Base-by-base conservation (phyloP, 2,797 vertebrate species). In the Phyllotis vaccarum region DNA sequence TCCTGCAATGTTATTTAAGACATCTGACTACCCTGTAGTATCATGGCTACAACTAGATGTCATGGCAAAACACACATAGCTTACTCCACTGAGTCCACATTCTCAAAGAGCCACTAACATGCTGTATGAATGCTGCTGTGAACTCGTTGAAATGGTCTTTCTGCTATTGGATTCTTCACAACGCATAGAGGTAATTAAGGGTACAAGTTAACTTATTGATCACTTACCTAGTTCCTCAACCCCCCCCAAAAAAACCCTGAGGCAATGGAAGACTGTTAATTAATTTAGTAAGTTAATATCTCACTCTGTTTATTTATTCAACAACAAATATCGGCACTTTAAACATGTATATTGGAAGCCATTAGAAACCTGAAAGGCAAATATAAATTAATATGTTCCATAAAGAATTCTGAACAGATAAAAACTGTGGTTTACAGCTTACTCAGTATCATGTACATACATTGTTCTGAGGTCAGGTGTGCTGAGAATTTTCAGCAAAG, bases 131-230 rank as follows among this genome's bases (percentile, higher is more conserved):
- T 56, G 11, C 0, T n/a, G 29, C 22, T 22, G 37, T 60, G 60
- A 13, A 49, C 17, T 31, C 11, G 21, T 0, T 5, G 60, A 70
- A 54, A 76, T n/a, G 29, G 7, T 29, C 22, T n/a, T 37, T 66
- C 16, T 2, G 2, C 14, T 0, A n/a, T 52, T 82, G 11, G 1
- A 4, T 16, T 81, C 14, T 9, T 72, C 16, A 52, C 16, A 87
- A 22, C 6, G 82, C 2, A 3, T 0, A 14, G 12, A 76, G 5
- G 13, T n/a, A n/a, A n/a, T n/a, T n/a, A n/a, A n/a, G n/a, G n/a
- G n/a, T n/a, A n/a, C n/a, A n/a, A n/a, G 14, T 34, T 56, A 27
- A 14, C 7, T 60, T 46, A 54, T 4, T 78, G 8, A 29, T 40
- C 31, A 19, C 8, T 49, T 37, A 40, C n/a, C n/a, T 68, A 24